Conservation (phyloP, 2,888 invertebrate genomes). For the Melikaiella ostensackeni region DNA sequence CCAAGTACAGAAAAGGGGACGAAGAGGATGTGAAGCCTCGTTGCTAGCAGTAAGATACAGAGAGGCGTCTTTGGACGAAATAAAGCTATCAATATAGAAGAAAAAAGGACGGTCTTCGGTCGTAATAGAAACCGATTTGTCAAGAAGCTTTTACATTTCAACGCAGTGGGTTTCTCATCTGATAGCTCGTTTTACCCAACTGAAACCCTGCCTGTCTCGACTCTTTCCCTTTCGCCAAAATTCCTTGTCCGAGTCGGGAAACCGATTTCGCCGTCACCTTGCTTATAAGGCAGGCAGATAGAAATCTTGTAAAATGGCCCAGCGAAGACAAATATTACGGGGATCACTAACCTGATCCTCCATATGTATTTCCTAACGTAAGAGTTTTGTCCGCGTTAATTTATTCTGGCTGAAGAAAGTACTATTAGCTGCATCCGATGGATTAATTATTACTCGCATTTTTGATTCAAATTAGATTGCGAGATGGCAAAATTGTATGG, state of each 20-base stretch:
- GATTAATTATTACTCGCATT: no score
- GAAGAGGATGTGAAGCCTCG: conserved; percentile 52
- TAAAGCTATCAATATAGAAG: conserved; percentile 71
- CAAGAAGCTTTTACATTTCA: conserved; percentile 73
- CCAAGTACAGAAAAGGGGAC: conserved; percentile 50
- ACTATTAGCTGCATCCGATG: no score
- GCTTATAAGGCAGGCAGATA: conserved; percentile 68
- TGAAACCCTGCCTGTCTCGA: conserved; percentile 62
- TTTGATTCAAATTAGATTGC: no score
- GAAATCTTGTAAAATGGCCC: conserved; percentile 73
- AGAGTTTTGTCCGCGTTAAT: not conserved
- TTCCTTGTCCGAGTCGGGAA: conserved; percentile 55
- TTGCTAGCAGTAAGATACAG: conserved; percentile 50
- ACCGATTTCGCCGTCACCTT: conserved; percentile 58
- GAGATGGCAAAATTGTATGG: no score
- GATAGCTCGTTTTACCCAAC: conserved; percentile 70
- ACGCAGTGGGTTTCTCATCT: conserved; percentile 67
- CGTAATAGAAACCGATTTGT: conserved; percentile 74
- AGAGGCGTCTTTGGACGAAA: conserved; percentile 61
- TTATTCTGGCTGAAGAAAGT: not conserved
- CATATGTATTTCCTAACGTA: conserved; percentile 58
- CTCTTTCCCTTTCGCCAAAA: conserved; percentile 37
- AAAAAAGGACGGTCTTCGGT: conserved; percentile 55
- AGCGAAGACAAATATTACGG: conserved; percentile 71
- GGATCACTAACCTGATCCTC: conserved; percentile 63